A percentile compares a stretch with the other conserved stretches of the same genome.
Conservation (phyloP, 2,113 vertebrate genomes). For the Platysteira castanea region DNA sequence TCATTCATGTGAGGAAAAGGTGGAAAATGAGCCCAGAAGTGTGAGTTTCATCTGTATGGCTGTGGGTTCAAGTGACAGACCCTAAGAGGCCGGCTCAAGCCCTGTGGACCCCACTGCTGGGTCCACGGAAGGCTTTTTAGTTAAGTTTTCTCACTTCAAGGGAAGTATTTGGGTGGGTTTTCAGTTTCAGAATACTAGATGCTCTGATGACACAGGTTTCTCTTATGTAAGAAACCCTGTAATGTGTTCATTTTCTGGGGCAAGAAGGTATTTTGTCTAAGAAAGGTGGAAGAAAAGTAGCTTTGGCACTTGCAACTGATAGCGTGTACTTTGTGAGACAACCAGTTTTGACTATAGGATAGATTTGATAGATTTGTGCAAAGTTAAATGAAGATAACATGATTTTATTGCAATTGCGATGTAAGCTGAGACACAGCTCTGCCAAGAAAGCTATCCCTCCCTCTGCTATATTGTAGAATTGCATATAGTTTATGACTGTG, state of each 20-base stretch:
- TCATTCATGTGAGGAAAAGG: rapidly evolving
- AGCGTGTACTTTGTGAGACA: neutral
- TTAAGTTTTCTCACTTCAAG: neutral
- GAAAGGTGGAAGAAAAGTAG: neutral
- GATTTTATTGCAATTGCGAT: neutral
- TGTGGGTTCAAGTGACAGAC: neutral
- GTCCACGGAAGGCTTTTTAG: neutral
- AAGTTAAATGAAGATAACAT: neutral
- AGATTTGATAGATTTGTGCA: neutral
- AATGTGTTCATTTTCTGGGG: neutral
- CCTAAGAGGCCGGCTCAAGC: neutral
- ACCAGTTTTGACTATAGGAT: neutral
- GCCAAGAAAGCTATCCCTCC: neutral
- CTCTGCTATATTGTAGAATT: neutral
- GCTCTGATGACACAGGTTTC: neutral
- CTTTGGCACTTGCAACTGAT: neutral
- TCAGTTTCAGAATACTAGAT: neutral
- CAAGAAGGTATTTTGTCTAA: neutral
- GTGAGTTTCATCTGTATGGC: rapidly evolving
- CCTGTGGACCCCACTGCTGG: neutral
- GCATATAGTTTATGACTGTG: neutral
- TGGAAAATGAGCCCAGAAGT: neutral
- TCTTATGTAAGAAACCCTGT: neutral
- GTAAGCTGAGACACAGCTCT: neutral
- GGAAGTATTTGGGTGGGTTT: neutral